Conservation (phyloP, 2,888 invertebrate species). For the Barypeithes pellucidus region DNA sequence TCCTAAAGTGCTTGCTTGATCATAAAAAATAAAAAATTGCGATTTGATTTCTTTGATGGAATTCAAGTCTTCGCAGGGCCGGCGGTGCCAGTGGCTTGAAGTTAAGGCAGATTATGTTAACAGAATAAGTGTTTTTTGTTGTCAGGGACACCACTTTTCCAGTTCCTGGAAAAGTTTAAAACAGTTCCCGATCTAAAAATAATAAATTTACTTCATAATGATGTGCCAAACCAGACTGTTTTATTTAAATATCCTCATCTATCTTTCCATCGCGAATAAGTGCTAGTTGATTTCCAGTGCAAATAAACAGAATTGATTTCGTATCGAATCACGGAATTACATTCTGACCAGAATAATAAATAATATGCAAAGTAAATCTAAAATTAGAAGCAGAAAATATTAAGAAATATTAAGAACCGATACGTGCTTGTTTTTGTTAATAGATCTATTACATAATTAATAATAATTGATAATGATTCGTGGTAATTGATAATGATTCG, state of each 20-base stretch:
- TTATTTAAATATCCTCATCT: slow-evolving; percentile 1
- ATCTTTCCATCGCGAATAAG: slow-evolving; percentile 4
- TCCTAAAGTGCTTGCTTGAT: no score
- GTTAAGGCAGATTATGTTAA: no score
- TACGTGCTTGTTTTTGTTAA: not conserved
- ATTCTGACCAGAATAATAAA: slow-evolving; percentile 19
- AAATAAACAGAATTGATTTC: slow-evolving; percentile 16
- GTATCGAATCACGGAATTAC: slow-evolving; percentile 6
- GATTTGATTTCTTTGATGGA: no score
- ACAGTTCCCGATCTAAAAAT: not conserved
- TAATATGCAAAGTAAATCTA: slow-evolving; percentile 1
- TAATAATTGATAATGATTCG: not conserved
- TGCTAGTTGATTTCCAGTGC: slow-evolving; percentile 4
- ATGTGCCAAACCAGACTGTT: not conserved
- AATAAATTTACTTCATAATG: not conserved
- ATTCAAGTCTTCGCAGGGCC: no score
- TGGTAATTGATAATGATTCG: not conserved
- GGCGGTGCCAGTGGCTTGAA: no score
- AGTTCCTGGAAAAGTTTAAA: no score
- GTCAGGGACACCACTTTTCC: no score
- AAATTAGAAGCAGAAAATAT: slow-evolving; percentile 13
- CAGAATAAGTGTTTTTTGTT: no score
- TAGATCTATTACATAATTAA: not conserved
- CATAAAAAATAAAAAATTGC: no score
- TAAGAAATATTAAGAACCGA: not conserved